These are phyloP conservation scores for Acronicta aceris DNA, from an alignment of 2,888 invertebrate genomes.

Conservation along the genomic window DNA sequence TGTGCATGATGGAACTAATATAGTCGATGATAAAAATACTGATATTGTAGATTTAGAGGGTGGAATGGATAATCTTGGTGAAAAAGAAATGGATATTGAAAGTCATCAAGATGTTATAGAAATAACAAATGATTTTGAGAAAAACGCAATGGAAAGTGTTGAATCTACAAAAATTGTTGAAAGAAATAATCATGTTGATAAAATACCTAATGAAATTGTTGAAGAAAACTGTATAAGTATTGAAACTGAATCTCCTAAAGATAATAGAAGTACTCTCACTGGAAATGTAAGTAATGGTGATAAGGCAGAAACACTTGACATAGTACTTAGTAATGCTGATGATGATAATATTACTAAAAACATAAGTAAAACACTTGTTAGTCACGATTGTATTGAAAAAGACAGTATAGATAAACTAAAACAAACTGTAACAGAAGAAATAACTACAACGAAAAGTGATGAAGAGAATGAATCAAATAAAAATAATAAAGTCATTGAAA, in stretches of 20 bases:
- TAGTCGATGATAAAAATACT: conserved; percentile 3
- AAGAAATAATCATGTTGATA: background rate
- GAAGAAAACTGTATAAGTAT: background rate
- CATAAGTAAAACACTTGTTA: conserved; percentile 3
- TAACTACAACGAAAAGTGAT: background rate
- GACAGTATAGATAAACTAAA: background rate
- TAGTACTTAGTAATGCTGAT: conserved; percentile 1
- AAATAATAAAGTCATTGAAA: background rate
- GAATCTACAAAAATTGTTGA: background rate
- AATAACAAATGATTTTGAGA: conserved; percentile 19
- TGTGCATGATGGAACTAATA: conserved; percentile 55
- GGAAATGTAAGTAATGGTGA: background rate
- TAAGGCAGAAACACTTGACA: background rate
- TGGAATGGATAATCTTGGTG: conserved; percentile 2
- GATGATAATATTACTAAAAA: conserved; percentile 11
- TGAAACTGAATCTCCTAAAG: background rate
- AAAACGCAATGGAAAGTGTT: background rate
- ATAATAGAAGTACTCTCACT: conserved; percentile 1
- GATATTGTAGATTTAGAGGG: background rate
- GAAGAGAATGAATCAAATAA: conserved; percentile 4
- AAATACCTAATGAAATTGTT: conserved; percentile 4
- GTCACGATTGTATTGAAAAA: conserved; percentile 5
- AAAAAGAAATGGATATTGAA: conserved; percentile 22
- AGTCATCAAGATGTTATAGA: conserved; percentile 19
- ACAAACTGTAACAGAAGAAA: conserved; percentile 1